phyloP scores from a whole-genome alignment of 2,797 vertebrate species.

The Moxostoma hubbsi region DNA sequence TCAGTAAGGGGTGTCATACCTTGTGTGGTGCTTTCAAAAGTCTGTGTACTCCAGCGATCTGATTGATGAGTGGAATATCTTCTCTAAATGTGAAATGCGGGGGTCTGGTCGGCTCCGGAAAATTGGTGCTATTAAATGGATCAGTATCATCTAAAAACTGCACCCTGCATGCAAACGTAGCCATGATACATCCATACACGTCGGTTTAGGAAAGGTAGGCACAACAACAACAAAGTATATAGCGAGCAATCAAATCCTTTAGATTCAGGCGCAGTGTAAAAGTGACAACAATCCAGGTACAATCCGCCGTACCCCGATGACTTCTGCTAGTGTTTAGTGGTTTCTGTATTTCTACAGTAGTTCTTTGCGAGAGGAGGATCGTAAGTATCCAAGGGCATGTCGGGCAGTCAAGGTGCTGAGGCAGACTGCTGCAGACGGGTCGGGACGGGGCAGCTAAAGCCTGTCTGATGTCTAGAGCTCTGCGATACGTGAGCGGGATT shows the following conservation, averaged over 20 bases:
- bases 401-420: slow-evolving; percentile 74
- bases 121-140: slow-evolving; percentile 89
- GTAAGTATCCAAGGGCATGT: slow-evolving; percentile 74
- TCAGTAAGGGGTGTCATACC: slow-evolving; percentile 67
- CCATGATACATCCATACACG: slow-evolving; percentile 84
- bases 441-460: slow-evolving; percentile 69
- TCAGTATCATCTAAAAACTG: slow-evolving; percentile 90
- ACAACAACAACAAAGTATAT: slow-evolving; percentile 63
- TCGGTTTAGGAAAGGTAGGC: slow-evolving; percentile 54
- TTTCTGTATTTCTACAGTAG: slow-evolving; percentile 18
- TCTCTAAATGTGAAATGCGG: slow-evolving; percentile 85
- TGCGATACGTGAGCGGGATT: slow-evolving; percentile 66
- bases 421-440: slow-evolving; percentile 72
- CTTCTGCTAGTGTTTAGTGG: slow-evolving; percentile 5
- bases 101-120: slow-evolving; percentile 86
- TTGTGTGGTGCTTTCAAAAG: slow-evolving; percentile 86
- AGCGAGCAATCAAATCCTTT: slow-evolving; percentile 62
- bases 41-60: slow-evolving; percentile 84
- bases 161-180: slow-evolving; percentile 85
- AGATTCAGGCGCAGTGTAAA: slow-evolving; percentile 60
- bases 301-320: slow-evolving; percentile 27
- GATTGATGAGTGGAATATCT: slow-evolving; percentile 84
- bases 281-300: slow-evolving; percentile 57
- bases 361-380: slow-evolving; percentile 53
- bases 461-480: slow-evolving; percentile 42